Evolutionary conservation across 1,140 invertebrate species (phyloP).

Genomic region (Pseudomyrmex dendroicus): DNA sequence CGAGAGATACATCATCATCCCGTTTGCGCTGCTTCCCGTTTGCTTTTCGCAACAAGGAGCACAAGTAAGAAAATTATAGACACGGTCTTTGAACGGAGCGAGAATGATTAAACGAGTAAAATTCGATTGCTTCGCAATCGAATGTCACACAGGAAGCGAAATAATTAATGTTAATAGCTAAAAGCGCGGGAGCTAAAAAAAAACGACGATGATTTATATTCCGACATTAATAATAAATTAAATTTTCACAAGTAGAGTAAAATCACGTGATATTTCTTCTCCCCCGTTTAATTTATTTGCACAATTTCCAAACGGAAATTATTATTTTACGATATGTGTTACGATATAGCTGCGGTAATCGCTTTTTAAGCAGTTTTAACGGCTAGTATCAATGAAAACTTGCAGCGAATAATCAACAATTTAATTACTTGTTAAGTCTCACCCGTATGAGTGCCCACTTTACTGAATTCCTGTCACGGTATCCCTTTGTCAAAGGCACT

Average conservation of each 20-base stretch:
- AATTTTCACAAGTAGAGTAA: no score
- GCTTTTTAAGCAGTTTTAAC: neutral
- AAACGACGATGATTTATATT: neutral
- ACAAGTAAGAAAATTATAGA: conserved; percentile 7
- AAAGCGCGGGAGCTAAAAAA: neutral
- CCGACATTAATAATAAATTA: neutral
- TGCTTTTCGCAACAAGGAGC: conserved; percentile 24
- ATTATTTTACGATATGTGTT: neutral
- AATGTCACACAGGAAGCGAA: neutral
- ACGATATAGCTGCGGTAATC: neutral
- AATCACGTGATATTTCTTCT: neutral
- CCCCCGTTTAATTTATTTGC: neutral
- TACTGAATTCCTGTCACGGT: neutral
- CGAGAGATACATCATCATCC: conserved; percentile 14
- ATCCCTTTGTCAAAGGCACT: conserved; percentile 33
- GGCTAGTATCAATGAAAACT: neutral
- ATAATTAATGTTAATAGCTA: neutral
- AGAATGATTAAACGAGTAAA: no score
- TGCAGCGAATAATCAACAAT: conserved; percentile 28
- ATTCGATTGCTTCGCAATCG: neutral
- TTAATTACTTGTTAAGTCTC: conserved; percentile 11
- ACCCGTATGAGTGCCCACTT: conserved; percentile 1
- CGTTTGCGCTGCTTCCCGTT: conserved; percentile 33
- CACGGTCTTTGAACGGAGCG: neutral
- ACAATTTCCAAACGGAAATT: neutral